Evolutionary conservation across 2,113 vertebrate species (phyloP), one percentile per base, ranked within the genome.

Genomic region (Pycnonotus jocosus): DNA sequence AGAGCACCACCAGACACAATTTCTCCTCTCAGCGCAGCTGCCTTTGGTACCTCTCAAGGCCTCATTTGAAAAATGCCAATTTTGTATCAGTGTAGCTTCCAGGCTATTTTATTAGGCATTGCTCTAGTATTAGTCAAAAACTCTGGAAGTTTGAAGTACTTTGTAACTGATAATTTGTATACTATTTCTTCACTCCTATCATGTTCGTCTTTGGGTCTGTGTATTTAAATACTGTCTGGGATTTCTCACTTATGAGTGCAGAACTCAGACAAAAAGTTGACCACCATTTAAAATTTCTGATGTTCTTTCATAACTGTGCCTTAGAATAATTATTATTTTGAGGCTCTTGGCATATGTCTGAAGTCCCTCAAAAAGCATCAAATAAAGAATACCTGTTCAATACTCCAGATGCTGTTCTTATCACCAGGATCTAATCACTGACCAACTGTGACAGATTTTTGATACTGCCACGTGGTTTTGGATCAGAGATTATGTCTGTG

Each of bases 1-100:
- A 71, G 9, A 58, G 18, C 66, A 37, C 0, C 0, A 21, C 15
- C 27, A 50, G 86, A 22, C 19, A 61, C 56, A 17, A 27, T 30
- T 27, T 22, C 40, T 56, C 15, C 50, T 57, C 37, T 40, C 37
- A 37, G 64, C 56, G 38, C 19, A 48, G 37, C 65, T 66, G n/a
- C 0, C 0, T 61, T 84, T 1, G 1, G 16, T 11, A 13, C 27
- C 60, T 48, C 60, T 57, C 57, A 68, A 38, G 31, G 20, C 20
- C 53, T 66, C 22, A 13, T 56, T 37, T 40, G 38, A 54, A 85
- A 84, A 90, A 70, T 15, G 21, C 12, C 8, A 5, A 8, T 15
- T 73, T 78, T 31, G 3, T 35, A 33, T 13, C n/a, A 31, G 37
- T 45, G 25, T 1, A 15, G 17, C 60, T 81, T 60, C 53, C 50